These are phyloP conservation scores for Mongoloraphidia duomilia DNA, from an alignment of 2,888 invertebrate genomes.

Conservation along the genomic window DNA sequence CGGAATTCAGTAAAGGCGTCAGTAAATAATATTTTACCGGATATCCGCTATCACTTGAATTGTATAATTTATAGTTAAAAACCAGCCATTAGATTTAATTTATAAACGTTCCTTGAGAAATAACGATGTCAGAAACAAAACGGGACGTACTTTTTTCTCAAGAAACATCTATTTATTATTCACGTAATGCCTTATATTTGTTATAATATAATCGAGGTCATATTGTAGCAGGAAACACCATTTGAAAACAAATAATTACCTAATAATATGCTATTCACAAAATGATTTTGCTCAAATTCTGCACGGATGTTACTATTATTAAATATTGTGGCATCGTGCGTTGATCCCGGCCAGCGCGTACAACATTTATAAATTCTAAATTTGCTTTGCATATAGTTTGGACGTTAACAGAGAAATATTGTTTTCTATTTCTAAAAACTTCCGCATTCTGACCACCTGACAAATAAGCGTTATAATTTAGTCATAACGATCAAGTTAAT, in stretches of 20 bases:
- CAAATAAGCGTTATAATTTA: too few relatives aligned
- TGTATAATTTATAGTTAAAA: too few relatives aligned
- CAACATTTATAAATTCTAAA: background rate
- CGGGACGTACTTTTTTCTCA: too few relatives aligned
- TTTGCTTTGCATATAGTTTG: background rate
- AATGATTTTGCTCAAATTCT: background rate
- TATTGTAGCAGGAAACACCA: background rate
- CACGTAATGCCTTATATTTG: background rate
- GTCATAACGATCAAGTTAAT: too few relatives aligned
- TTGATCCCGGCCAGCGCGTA: background rate
- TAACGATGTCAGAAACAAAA: too few relatives aligned
- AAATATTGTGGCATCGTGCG: background rate
- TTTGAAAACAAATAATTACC: too few relatives aligned
- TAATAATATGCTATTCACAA: background rate
- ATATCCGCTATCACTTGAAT: constrained; percentile 18
- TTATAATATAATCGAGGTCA: too few relatives aligned
- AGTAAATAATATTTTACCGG: constrained; percentile 15
- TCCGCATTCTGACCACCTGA: background rate
- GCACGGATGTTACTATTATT: background rate
- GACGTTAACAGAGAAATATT: background rate
- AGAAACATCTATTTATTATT: too few relatives aligned
- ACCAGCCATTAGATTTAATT: too few relatives aligned
- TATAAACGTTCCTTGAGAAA: too few relatives aligned
- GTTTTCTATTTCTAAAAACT: background rate
- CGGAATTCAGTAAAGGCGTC: constrained; percentile 14